Conservation (phyloP, 35 echinoderm and acorn worm species). For the Holothuria glaberrima region DNA sequence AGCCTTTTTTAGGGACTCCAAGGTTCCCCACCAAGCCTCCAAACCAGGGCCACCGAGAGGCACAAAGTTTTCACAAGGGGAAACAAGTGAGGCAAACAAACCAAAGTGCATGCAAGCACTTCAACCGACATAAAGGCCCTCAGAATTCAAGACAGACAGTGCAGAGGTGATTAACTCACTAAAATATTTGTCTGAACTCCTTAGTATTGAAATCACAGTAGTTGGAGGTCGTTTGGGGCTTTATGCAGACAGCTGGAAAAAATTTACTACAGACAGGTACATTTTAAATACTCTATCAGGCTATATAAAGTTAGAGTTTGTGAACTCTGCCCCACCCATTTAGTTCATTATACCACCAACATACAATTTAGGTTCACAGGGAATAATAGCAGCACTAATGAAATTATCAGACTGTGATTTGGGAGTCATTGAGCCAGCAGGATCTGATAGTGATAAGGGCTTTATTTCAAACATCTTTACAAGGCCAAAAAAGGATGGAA, state of each 20-base stretch:
- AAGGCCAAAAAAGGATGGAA: slow-evolving; percentile 7
- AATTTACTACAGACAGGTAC: neutral
- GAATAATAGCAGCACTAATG: neutral
- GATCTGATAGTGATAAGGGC: neutral
- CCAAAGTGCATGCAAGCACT: neutral
- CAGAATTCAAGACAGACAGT: neutral
- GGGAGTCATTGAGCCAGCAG: neutral
- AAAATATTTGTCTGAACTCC: neutral
- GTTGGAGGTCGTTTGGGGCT: neutral
- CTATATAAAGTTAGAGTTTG: neutral
- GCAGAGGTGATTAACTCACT: slow-evolving; percentile 30
- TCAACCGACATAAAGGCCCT: neutral
- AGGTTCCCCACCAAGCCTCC: neutral
- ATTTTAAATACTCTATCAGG: slow-evolving; percentile 18
- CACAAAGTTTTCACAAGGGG: neutral
- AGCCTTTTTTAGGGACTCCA: neutral
- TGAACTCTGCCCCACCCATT: neutral
- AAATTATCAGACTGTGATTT: neutral
- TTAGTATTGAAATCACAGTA: neutral
- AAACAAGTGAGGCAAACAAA: slow-evolving; percentile 1
- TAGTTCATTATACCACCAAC: neutral
- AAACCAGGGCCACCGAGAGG: neutral
- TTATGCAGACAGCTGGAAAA: neutral
- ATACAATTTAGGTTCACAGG: neutral
- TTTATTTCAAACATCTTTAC: slow-evolving; percentile 36